Conservation (phyloP, 2,888 invertebrate species). For the Sinhomidia bicolor region DNA sequence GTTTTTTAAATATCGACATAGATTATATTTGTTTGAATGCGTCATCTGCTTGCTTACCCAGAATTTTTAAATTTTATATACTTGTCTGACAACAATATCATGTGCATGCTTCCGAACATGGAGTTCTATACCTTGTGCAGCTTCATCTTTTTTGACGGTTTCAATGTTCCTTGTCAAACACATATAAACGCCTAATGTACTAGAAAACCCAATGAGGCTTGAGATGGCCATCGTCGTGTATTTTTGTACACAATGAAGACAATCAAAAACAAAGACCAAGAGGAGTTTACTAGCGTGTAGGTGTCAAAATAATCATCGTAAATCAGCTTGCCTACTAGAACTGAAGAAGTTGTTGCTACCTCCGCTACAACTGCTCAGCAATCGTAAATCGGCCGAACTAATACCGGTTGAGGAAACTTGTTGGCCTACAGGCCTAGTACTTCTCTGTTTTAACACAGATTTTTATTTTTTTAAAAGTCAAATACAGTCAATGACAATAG, state of each 20-base stretch:
- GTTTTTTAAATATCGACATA: no score
- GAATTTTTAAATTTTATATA: no score
- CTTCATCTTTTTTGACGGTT: background rate
- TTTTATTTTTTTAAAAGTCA: background rate
- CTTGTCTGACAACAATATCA: no score
- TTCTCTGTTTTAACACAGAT: background rate
- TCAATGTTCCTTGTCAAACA: background rate
- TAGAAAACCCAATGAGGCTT: background rate
- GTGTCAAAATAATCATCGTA: conserved; percentile 55
- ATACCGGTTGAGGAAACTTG: conserved; percentile 68
- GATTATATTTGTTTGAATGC: no score
- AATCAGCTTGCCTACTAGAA: background rate
- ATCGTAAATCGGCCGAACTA: conserved; percentile 20
- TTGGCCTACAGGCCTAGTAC: conserved; percentile 66
- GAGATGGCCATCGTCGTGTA: background rate
- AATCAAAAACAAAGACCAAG: conserved; percentile 15
- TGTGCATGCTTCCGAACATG: no score
- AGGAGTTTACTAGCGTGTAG: conserved; percentile 49
- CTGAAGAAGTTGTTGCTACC: background rate
- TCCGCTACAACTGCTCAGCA: background rate
- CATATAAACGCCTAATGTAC: background rate
- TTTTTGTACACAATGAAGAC: background rate
- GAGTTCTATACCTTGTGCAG: no score
- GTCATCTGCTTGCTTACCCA: no score
- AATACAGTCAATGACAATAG: background rate